Conservation (phyloP, 2,797 vertebrate species). For the Ptychobarbus kaznakovi region DNA sequence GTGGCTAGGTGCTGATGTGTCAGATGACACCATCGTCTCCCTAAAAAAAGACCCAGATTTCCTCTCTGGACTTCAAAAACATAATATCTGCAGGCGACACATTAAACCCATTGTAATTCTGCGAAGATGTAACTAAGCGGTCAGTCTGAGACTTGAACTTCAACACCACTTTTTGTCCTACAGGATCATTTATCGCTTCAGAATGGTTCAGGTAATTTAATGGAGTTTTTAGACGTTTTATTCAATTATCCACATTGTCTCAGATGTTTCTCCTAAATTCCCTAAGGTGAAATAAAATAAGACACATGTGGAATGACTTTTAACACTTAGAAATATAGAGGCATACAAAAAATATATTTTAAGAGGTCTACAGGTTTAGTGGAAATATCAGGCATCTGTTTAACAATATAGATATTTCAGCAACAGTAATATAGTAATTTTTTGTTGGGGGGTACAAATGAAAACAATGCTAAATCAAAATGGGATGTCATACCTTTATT, state of each 20-base stretch:
- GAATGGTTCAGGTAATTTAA: not conserved
- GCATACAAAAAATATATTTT: not conserved
- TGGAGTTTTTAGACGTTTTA: not conserved
- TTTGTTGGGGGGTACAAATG: too few relatives aligned
- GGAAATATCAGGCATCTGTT: not conserved
- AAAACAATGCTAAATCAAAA: too few relatives aligned
- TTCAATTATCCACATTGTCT: not conserved
- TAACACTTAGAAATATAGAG: not conserved
- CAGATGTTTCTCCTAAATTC: not conserved
- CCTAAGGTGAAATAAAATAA: not conserved
- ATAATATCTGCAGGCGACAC: slow-evolving; percentile 54
- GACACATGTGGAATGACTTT: not conserved
- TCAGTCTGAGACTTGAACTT: not conserved
- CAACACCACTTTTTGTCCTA: not conserved
- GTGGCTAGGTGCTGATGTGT: slow-evolving; percentile 32
- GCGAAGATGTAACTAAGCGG: not conserved
- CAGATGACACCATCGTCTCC: slow-evolving; percentile 22
- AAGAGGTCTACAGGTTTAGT: not conserved
- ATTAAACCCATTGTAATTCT: slow-evolving; percentile 19
- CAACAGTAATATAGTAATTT: not conserved
- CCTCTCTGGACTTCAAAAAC: slow-evolving; percentile 61
- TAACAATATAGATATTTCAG: not conserved
- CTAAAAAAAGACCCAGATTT: slow-evolving; percentile 59
- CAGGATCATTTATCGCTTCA: not conserved
- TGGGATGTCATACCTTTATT: too few relatives aligned